Evolutionary conservation across 2,113 vertebrate species (phyloP).

Genomic region (Protobothrops flavoviridis): DNA sequence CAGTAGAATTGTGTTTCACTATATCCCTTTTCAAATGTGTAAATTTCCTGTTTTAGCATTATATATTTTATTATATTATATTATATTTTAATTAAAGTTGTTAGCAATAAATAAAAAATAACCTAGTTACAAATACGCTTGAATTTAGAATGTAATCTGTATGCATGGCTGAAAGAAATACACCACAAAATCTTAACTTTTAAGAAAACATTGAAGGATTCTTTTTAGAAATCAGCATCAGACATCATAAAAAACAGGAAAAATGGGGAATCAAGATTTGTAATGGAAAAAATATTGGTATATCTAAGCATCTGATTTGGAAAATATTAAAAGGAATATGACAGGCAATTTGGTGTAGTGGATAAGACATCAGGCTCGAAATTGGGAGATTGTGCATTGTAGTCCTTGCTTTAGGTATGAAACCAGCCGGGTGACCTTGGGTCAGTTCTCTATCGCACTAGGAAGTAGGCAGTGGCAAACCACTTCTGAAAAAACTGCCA

Average conservation of each 20-base stretch:
- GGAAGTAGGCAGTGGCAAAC: neutral
- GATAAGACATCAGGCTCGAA: neutral
- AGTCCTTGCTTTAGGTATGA: neutral
- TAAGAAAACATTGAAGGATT: constrained; percentile 36
- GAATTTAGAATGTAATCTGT: neutral
- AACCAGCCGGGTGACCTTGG: neutral
- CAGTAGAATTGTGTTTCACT: neutral
- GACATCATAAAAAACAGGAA: constrained; percentile 50
- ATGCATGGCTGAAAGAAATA: neutral
- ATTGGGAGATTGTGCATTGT: neutral
- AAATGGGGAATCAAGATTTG: neutral
- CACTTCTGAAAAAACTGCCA: neutral
- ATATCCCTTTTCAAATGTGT: neutral
- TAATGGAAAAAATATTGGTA: neutral
- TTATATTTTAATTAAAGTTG: neutral
- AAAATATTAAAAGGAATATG: neutral
- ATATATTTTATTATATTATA: no score
- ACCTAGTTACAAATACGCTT: neutral
- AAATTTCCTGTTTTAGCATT: neutral
- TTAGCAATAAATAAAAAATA: neutral
- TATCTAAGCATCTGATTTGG: neutral
- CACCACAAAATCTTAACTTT: constrained; percentile 6
- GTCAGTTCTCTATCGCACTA: neutral
- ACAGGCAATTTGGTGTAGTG: neutral
- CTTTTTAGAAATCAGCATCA: constrained; percentile 39